Evolutionary conservation across 2,888 invertebrate genomes (phyloP).

Genomic region (Mesorhabditis belari): DNA sequence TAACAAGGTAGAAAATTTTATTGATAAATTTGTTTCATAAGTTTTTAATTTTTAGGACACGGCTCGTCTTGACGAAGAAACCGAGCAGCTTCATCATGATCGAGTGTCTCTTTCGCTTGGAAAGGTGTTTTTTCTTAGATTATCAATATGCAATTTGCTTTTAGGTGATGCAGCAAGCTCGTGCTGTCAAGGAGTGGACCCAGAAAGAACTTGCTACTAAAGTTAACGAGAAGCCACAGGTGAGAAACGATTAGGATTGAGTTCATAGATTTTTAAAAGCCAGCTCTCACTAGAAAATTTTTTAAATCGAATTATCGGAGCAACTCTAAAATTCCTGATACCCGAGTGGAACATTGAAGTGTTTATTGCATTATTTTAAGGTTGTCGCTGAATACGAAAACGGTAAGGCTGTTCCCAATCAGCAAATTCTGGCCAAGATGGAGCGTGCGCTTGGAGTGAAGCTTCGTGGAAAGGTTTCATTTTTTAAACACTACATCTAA

Average conservation of each 20-base stretch:
- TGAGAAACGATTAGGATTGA: too few species aligned
- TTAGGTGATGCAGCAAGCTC: constrained; percentile 84
- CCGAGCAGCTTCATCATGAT: not conserved
- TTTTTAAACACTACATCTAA: too few species aligned
- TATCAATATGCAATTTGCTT: too few species aligned
- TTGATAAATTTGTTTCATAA: too few species aligned
- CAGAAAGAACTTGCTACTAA: constrained; percentile 85
- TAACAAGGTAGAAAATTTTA: constrained; percentile 66
- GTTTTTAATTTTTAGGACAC: too few species aligned
- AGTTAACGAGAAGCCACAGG: constrained; percentile 91
- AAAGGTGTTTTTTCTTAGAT: too few species aligned
- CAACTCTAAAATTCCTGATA: too few species aligned
- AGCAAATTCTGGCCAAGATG: constrained; percentile 87
- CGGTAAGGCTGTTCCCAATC: constrained; percentile 93
- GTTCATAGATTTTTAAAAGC: too few species aligned
- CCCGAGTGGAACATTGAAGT: too few species aligned
- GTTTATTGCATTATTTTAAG: too few species aligned
- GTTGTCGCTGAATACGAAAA: constrained; percentile 90
- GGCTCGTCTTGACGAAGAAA: not conserved
- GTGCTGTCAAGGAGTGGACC: constrained; percentile 83
- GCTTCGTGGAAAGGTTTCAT: constrained; percentile 23
- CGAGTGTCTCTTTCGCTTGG: not conserved
- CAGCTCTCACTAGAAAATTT: not conserved
- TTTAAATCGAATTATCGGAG: not conserved
- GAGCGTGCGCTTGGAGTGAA: constrained; percentile 76